Percentiles rank a stretch among this genome's conserved stretches.
These are phyloP conservation scores for Hycleus phaleratus DNA, from an alignment of 1,140 invertebrate species.

Conservation along the genomic window DNA sequence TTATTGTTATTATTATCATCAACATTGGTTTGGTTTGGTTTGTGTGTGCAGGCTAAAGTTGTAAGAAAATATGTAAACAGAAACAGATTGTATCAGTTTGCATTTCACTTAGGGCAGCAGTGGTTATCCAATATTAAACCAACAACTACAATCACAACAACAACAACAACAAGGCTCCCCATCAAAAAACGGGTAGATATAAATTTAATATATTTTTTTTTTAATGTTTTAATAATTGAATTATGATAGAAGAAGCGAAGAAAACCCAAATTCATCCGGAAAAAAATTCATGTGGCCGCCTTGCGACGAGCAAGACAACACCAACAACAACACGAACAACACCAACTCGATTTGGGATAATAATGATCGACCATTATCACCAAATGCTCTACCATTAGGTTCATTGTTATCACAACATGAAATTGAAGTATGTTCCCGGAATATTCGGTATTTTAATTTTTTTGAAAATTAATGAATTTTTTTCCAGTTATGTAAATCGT, in stretches of 20 bases:
- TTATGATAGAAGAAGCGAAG: slow-evolving; percentile 61
- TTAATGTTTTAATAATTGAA: background rate
- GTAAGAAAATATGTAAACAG: slow-evolving; percentile 30
- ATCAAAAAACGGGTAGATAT: slow-evolving; percentile 50
- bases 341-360: slow-evolving; percentile 19
- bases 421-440: slow-evolving; percentile 25
- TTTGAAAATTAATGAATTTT: slow-evolving; percentile 11
- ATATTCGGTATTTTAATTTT: background rate
- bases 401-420: slow-evolving; percentile 28
- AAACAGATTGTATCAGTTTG: slow-evolving; percentile 59
- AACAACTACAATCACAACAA: slow-evolving; percentile 31
- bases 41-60: slow-evolving; percentile 33
- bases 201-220: slow-evolving; percentile 7
- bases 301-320: slow-evolving; percentile 44
- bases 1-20: slow-evolving; percentile 5
- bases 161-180: too few relatives aligned
- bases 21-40: slow-evolving; percentile 25
- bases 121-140: slow-evolving; percentile 60
- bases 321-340: slow-evolving; percentile 24
- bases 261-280: slow-evolving; percentile 68
- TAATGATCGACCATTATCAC: slow-evolving; percentile 7
- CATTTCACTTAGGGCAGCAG: slow-evolving; percentile 75
- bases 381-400: slow-evolving; percentile 20
- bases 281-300: slow-evolving; percentile 67
- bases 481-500: slow-evolving; percentile 46